A percentile compares a stretch with the other conserved stretches of the same genome.
These are phyloP conservation scores for Molothrus ater DNA, from an alignment of 2,797 vertebrate genomes.

Conservation along the genomic window DNA sequence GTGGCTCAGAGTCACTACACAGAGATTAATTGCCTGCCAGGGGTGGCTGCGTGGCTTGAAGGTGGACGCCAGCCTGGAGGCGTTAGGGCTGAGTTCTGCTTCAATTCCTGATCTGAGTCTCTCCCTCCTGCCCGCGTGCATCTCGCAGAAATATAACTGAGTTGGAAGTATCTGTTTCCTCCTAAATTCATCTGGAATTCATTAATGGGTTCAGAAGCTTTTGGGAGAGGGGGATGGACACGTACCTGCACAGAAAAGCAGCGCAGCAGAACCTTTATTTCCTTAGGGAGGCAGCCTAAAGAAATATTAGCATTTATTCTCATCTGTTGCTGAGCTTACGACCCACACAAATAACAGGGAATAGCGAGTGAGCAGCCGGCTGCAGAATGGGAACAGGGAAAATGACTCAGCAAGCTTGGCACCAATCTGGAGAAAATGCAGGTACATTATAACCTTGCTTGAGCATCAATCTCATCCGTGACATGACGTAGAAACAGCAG, in stretches of 20 bases:
- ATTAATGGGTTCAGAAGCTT: not conserved
- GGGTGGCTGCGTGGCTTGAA: not conserved
- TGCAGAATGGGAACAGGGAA: constrained; percentile 53
- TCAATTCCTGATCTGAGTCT: not conserved
- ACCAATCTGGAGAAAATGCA: constrained; percentile 46
- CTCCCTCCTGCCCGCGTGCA: not conserved
- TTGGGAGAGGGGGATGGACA: not conserved
- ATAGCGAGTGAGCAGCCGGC: constrained; percentile 16
- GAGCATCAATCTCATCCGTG: not conserved
- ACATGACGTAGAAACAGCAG: not conserved
- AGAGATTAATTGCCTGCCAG: not conserved
- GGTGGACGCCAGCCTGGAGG: not conserved
- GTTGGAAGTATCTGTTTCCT: not conserved
- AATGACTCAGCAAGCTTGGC: constrained; percentile 70
- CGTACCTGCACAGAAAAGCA: not conserved
- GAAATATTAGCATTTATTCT: constrained; percentile 41
- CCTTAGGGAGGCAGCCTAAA: constrained; percentile 38
- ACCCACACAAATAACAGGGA: constrained; percentile 57
- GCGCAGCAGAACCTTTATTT: constrained; percentile 13
- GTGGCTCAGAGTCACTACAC: not conserved
- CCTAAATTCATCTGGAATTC: not conserved
- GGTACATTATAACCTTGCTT: constrained; percentile 46
- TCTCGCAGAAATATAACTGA: not conserved
- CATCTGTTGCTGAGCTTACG: constrained; percentile 53
- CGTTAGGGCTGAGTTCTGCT: not conserved